phyloP scores from a whole-genome alignment of 2,113 vertebrate genomes.

The Kryptolebias marmoratus region DNA sequence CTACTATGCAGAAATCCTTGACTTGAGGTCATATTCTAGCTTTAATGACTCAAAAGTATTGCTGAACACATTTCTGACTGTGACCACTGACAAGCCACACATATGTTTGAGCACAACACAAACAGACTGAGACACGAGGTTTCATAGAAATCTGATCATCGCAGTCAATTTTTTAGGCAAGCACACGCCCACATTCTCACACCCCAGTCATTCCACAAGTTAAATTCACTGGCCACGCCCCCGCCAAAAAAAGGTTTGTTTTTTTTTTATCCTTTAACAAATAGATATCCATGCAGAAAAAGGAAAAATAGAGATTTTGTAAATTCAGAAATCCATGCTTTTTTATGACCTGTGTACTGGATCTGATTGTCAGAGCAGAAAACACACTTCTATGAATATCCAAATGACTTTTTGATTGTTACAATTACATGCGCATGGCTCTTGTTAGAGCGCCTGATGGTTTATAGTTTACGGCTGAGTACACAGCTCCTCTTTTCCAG shows the following conservation, averaged over 20 bases:
- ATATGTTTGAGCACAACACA: conserved; percentile 16
- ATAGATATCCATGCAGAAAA: conserved; percentile 19
- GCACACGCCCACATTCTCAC: conserved; percentile 12
- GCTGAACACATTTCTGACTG: conserved; percentile 33
- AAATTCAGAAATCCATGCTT: conserved; percentile 48
- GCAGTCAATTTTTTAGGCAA: conserved; percentile 11
- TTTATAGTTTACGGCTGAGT: conserved; percentile 72
- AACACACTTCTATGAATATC: conserved; percentile 46
- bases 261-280: conserved; percentile 41
- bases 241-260: neutral
- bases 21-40: conserved; percentile 13
- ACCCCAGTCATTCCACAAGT: conserved; percentile 15
- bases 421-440: conserved; percentile 66
- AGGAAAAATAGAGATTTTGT: conserved; percentile 31
- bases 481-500: conserved; percentile 53
- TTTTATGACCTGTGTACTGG: too few species aligned
- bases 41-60: conserved; percentile 32
- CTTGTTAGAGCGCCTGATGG: conserved; percentile 58
- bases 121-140: conserved; percentile 28
- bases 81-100: conserved; percentile 22
- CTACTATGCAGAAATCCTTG: conserved; percentile 8
- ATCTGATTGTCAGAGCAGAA: neutral
- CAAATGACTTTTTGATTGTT: conserved; percentile 67
- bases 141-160: conserved; percentile 35
- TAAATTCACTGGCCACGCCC: conserved; percentile 22